phyloP scores from a whole-genome alignment of 2,113 vertebrate genomes.

The Phoenicopterus ruber region DNA sequence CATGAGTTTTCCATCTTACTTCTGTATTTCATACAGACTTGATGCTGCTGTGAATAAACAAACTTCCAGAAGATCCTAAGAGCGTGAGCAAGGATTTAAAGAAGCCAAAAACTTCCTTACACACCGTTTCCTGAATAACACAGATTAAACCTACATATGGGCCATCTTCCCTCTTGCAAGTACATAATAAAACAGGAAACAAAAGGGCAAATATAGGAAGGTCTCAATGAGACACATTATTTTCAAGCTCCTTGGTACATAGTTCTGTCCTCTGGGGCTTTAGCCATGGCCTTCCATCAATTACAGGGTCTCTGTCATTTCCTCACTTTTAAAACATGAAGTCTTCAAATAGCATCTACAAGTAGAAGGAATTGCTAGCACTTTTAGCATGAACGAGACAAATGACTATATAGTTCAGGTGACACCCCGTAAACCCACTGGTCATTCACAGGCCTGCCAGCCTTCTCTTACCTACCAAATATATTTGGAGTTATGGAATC shows the following conservation, averaged over 20 bases:
- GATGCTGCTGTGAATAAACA: slow-evolving; percentile 22
- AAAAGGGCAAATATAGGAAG: background rate
- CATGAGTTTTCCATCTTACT: slow-evolving; percentile 42
- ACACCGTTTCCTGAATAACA: background rate
- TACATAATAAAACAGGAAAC: background rate
- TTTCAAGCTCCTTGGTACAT: background rate
- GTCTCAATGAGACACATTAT: background rate
- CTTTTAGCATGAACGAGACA: background rate
- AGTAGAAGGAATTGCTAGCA: background rate
- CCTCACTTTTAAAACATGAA: background rate
- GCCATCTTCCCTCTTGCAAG: background rate
- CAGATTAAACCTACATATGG: background rate
- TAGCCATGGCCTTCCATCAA: background rate
- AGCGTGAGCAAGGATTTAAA: background rate
- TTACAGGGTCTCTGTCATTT: background rate
- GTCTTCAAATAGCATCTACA: background rate
- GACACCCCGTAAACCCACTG: background rate
- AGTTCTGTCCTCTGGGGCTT: background rate
- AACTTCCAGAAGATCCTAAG: slow-evolving; percentile 26
- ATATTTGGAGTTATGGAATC: background rate
- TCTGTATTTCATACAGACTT: background rate
- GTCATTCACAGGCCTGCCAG: background rate
- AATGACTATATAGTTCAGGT: background rate
- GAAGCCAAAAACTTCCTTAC: background rate
- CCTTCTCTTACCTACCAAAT: background rate